Percentiles rank a stretch among this genome's conserved stretches.
Conservation (phyloP, 1,140 invertebrate species). For the Orchesella cincta region DNA sequence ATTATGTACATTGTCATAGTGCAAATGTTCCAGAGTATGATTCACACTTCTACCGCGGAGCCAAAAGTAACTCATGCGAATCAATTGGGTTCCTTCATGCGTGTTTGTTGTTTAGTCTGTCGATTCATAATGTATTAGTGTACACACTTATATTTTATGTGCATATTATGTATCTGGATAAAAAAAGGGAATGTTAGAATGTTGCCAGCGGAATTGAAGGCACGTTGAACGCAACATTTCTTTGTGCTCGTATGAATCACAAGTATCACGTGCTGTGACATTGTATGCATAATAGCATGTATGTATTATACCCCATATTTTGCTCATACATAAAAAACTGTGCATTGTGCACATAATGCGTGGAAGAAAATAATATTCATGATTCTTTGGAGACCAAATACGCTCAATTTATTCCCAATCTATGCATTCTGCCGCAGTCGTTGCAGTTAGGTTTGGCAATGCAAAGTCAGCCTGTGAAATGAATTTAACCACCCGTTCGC, state of each 20-base stretch:
- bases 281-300: background rate
- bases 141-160: background rate
- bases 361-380: background rate
- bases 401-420: background rate
- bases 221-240: background rate
- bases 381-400: background rate
- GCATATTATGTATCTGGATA: background rate
- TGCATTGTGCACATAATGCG: background rate
- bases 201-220: background rate
- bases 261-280: conserved; percentile 9
- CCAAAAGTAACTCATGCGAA: background rate
- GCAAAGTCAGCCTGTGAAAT: background rate
- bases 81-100: conserved; percentile 8
- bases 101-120: background rate
- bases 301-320: background rate
- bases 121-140: conserved; percentile 13
- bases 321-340: no score
- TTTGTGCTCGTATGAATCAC: background rate
- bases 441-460: background rate
- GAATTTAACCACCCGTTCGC: background rate
- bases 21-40: background rate
- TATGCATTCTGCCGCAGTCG: background rate
- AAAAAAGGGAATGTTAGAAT: background rate
- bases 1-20: background rate
- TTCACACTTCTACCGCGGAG: background rate